Conservation (phyloP, 2,113 vertebrate species). For the Rhizomys pruinosus region DNA sequence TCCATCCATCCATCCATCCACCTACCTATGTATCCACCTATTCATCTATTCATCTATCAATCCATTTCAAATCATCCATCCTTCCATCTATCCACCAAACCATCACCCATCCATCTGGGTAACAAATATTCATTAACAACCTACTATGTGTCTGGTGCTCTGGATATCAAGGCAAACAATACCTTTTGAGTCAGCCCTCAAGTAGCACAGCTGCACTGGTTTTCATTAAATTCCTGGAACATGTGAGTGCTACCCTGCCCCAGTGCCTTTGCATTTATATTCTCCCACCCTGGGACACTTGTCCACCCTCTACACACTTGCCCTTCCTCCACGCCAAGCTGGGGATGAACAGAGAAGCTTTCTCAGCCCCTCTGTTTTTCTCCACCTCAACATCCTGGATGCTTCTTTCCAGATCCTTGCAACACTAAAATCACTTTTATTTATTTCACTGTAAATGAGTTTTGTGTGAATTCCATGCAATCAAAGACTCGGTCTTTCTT, state of each 20-base stretch:
- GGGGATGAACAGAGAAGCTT: background rate
- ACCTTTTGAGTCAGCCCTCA: background rate
- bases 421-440: background rate
- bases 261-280: background rate
- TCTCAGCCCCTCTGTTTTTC: background rate
- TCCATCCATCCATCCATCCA: background rate
- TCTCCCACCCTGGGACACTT: background rate
- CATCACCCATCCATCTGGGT: background rate
- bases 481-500: background rate
- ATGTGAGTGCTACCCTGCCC: background rate
- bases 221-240: no score
- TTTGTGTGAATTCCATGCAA: background rate
- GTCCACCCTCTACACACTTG: background rate
- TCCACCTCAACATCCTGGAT: background rate
- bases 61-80: background rate
- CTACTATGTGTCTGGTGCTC: background rate
- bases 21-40: background rate
- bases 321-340: background rate
- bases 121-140: conserved; percentile 3
- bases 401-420: background rate
- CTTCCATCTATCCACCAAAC: background rate
- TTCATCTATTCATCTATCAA: accelerated
- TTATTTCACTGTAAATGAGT: background rate
- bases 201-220: no score
- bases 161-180: conserved; percentile 18